Percentiles rank a stretch among this genome's conserved stretches.
phyloP scores from a whole-genome alignment of 2,888 invertebrate species.

The Caenorhabditis auriculariae region DNA sequence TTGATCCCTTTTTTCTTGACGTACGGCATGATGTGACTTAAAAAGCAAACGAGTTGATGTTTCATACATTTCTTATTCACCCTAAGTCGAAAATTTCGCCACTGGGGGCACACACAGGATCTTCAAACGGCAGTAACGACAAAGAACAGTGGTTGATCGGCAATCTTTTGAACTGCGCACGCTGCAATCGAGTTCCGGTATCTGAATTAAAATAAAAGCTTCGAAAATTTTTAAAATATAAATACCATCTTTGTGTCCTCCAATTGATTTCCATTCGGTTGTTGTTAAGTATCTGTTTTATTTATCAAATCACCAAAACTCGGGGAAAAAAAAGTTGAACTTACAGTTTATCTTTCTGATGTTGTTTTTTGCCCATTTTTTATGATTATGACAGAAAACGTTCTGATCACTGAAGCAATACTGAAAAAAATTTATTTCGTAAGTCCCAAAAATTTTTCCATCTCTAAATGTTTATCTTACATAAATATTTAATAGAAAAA shows the following conservation, averaged over 20 bases:
- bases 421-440: too few relatives aligned
- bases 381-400: background rate
- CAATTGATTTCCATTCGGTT: slow-evolving; percentile 61
- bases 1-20: slow-evolving; percentile 80
- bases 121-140: slow-evolving; percentile 85
- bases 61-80: slow-evolving; percentile 39
- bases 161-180: slow-evolving; percentile 79
- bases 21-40: slow-evolving; percentile 58
- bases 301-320: slow-evolving; percentile 7
- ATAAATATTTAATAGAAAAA: too few relatives aligned
- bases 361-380: slow-evolving; percentile 62
- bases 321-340: slow-evolving; percentile 6
- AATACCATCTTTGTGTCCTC: slow-evolving; percentile 62
- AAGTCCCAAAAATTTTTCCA: too few relatives aligned
- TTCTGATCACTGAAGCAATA: too few relatives aligned
- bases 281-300: slow-evolving; percentile 59
- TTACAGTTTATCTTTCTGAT: slow-evolving; percentile 60
- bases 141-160: slow-evolving; percentile 76
- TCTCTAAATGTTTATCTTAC: too few relatives aligned
- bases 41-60: slow-evolving; percentile 4
- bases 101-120: slow-evolving; percentile 84
- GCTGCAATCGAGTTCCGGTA: slow-evolving; percentile 50
- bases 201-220: slow-evolving; percentile 28
- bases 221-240: background rate
- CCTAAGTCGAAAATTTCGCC: slow-evolving; percentile 92